Conservation (phyloP, 2,113 vertebrate species). For the Colistium nudipinnis region DNA sequence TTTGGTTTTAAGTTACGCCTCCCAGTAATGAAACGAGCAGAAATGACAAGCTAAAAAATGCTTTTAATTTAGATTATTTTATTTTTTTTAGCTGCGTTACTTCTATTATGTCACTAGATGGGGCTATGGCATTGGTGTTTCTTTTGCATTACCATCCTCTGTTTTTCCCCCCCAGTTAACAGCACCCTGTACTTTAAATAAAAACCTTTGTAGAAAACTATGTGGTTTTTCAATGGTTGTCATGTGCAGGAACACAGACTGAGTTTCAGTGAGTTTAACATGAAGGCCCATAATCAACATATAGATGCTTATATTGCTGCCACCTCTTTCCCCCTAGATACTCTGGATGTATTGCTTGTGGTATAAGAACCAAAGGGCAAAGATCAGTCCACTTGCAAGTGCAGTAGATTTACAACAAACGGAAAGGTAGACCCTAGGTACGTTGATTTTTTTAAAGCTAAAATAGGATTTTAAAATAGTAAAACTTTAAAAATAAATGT, state of each 20-base stretch:
- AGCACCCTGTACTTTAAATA: not conserved
- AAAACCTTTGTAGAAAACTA: not conserved
- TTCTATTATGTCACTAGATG: constrained; percentile 59
- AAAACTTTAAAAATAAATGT: too few species aligned
- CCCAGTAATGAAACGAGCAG: too few species aligned
- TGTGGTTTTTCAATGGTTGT: not conserved
- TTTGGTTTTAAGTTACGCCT: too few species aligned
- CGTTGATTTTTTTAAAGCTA: too few species aligned
- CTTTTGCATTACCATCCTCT: not conserved
- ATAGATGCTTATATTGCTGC: constrained; percentile 26
- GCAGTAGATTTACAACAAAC: not conserved
- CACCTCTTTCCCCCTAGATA: constrained; percentile 21
- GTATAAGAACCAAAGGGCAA: not conserved
- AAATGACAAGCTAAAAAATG: too few species aligned
- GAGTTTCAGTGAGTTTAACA: constrained; percentile 5
- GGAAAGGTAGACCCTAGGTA: too few species aligned
- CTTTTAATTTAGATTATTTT: not conserved
- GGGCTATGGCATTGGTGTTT: constrained; percentile 18
- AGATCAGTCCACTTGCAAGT: constrained; percentile 2
- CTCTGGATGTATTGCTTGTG: not conserved
- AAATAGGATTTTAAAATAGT: too few species aligned
- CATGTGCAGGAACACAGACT: not conserved
- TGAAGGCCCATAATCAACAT: constrained; percentile 14
- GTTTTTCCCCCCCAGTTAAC: not conserved
- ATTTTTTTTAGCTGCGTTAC: constrained; percentile 41